Percentiles rank a stretch among this genome's conserved stretches.
These are phyloP conservation scores for Anabas testudineus DNA, from an alignment of 2,797 vertebrate genomes.

Conservation along the genomic window DNA sequence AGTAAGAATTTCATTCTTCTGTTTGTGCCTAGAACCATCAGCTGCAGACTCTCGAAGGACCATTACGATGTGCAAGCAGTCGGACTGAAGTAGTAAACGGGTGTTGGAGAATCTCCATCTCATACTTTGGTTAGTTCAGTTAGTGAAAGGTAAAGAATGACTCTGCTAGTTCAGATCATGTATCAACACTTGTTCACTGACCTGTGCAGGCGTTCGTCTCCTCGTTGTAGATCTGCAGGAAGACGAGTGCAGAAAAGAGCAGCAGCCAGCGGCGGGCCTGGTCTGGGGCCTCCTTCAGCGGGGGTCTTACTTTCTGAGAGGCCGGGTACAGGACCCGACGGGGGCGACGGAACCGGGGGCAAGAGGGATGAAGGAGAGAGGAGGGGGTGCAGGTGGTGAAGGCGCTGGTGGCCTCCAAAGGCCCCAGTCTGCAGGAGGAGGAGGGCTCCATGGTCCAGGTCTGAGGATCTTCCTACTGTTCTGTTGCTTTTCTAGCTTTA, in stretches of 20 bases:
- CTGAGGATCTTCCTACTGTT: slow-evolving; percentile 1
- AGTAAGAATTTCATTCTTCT: too few species aligned
- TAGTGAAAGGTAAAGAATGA: too few species aligned
- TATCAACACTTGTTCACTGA: not conserved
- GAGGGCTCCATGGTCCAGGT: slow-evolving; percentile 35
- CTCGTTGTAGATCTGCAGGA: slow-evolving; percentile 84
- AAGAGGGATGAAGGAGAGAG: slow-evolving; percentile 12
- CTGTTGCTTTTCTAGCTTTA: not conserved
- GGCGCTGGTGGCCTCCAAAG: slow-evolving; percentile 20
- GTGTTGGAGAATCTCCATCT: too few species aligned
- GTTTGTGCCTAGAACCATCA: too few species aligned
- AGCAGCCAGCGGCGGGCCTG: slow-evolving; percentile 77
- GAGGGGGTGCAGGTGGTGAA: not conserved
- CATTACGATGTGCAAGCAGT: too few species aligned
- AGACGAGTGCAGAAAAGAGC: slow-evolving; percentile 75
- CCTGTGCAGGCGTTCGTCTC: slow-evolving; percentile 70
- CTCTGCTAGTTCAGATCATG: too few species aligned
- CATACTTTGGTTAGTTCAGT: too few species aligned
- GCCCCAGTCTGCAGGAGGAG: slow-evolving; percentile 34
- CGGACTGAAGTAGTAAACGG: too few species aligned
- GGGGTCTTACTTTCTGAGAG: slow-evolving; percentile 55
- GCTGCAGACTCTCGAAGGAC: too few species aligned
- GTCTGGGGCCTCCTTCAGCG: slow-evolving; percentile 70
- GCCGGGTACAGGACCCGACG: slow-evolving; percentile 81
- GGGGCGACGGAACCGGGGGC: slow-evolving; percentile 38